Base-by-base conservation (phyloP, 2,888 invertebrate genomes). In the Diogma glabrata region DNA sequence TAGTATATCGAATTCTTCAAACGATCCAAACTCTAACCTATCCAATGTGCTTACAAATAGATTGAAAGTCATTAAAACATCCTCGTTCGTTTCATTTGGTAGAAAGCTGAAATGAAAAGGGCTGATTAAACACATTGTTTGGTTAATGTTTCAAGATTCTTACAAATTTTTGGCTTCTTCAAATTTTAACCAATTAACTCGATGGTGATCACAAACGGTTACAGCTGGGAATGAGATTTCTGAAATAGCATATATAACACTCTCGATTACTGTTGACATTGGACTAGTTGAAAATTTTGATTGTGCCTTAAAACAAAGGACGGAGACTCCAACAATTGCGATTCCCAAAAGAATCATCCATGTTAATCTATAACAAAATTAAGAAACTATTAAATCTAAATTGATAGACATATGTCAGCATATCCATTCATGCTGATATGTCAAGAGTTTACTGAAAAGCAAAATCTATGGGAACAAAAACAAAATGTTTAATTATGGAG, bases 181-280 rank as follows among this genome's bases (percentile, higher is more conserved):
- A 47, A 67, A 52, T 40, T 58, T 63, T 23, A 53, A 54, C 68
- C 67, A 69, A 52, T 69, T 64, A 14, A 69, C 55, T 46, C 69
- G 67, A 57, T 66, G 65, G 22, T 61, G 57, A 36, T 63, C 61
- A 51, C 69, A 69, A 38, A 69, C 54, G 3, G 58, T 67, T 3
- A 69, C 60, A 2, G 69, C 66, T 6, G 69, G 69, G 54, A 65
- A 69, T 1, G 58, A 53, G 3, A 69, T 63, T 47, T 63, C 58
- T 49, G 64, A 64, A 0, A 69, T 63, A 0, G 69, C 67, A 57
- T 60, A 66, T 49, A 67, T 66, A 1, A 67, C 63, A 54, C 66
- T 60, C 46, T 68, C 65, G 23, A 69, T 64, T 2, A 68, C 66
- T 0, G 67, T 69, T 30, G 67, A 62, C 10, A 55, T 19, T 3